phyloP scores from a whole-genome alignment of 2,797 vertebrate genomes.

The Danio kyathit region DNA sequence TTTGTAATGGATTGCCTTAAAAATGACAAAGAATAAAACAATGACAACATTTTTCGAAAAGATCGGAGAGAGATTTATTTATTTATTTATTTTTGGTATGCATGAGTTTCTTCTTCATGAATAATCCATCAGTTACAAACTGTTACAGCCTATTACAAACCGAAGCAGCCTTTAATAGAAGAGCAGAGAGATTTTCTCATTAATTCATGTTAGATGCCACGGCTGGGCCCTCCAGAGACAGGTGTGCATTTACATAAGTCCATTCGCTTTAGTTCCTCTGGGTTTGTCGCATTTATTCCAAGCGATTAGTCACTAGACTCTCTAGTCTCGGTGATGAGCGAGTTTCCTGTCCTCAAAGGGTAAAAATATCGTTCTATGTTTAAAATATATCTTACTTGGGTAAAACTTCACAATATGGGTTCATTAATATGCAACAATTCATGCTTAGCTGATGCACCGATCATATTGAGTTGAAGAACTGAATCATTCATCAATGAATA shows the following conservation, averaged over 20 bases:
- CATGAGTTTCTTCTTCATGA: slow-evolving; percentile 31
- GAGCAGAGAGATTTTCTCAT: slow-evolving; percentile 34
- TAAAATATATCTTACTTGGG: too few species aligned
- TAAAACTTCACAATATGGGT: too few species aligned
- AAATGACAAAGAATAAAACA: slow-evolving; percentile 80
- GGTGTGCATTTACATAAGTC: slow-evolving; percentile 49
- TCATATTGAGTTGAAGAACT: too few species aligned
- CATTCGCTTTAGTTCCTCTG: slow-evolving; percentile 38
- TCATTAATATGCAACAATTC: too few species aligned
- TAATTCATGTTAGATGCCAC: slow-evolving; percentile 34
- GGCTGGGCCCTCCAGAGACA: slow-evolving; percentile 30
- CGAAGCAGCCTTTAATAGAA: slow-evolving; percentile 22
- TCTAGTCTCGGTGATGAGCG: neutral
- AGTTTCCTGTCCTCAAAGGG: neutral
- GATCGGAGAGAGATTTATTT: slow-evolving; percentile 34
- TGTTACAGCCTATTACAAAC: slow-evolving; percentile 36
- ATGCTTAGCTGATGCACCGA: too few species aligned
- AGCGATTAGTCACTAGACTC: slow-evolving; percentile 14
- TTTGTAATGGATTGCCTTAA: slow-evolving; percentile 89
- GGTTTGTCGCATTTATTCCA: slow-evolving; percentile 31
- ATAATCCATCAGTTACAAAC: slow-evolving; percentile 31
- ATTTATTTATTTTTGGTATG: slow-evolving; percentile 54
- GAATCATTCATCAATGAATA: too few species aligned
- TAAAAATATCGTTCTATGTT: neutral
- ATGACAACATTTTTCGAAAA: slow-evolving; percentile 74